Percentiles rank a stretch among this genome's conserved stretches.
Evolutionary conservation across 2,888 invertebrate species (phyloP).

Genomic region (Odontocerum albicorne): DNA sequence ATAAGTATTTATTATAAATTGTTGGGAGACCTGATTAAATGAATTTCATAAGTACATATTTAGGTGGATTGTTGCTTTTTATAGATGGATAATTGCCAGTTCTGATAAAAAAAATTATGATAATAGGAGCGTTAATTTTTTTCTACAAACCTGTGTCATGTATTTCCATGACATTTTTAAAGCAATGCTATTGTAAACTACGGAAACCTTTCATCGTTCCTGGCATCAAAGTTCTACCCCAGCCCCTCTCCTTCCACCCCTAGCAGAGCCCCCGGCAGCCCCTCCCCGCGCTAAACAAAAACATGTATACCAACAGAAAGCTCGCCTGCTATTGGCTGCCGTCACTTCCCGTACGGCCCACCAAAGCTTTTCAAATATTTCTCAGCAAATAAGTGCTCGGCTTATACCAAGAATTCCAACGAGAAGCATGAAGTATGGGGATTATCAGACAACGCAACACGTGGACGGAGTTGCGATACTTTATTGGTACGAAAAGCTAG

Average conservation of each 20-base stretch:
- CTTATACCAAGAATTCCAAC: conserved; percentile 23
- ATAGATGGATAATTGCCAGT: too few relatives aligned
- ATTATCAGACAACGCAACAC: not conserved
- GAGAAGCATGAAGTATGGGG: conserved; percentile 7
- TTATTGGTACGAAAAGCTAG: conserved; percentile 4
- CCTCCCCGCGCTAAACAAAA: conserved; percentile 54
- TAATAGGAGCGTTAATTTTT: too few relatives aligned
- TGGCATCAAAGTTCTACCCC: conserved; percentile 15
- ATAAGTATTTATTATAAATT: too few relatives aligned
- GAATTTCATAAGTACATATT: too few relatives aligned
- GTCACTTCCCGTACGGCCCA: conserved; percentile 40
- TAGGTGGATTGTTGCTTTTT: too few relatives aligned
- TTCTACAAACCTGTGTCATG: too few relatives aligned
- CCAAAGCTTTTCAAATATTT: conserved; percentile 38
- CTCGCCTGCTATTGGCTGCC: conserved; percentile 43
- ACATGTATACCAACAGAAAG: conserved; percentile 52
- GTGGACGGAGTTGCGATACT: not conserved
- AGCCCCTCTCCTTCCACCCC: conserved; percentile 15
- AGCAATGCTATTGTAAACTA: conserved; percentile 21
- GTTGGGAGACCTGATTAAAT: too few relatives aligned
- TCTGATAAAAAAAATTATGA: too few relatives aligned
- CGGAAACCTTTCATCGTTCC: conserved; percentile 17
- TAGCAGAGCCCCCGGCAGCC: conserved; percentile 10
- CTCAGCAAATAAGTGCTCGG: conserved; percentile 37
- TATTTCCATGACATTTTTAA: too few relatives aligned